Base-by-base conservation (phyloP, 2,888 invertebrate genomes). In the Eupithecia exiguata region DNA sequence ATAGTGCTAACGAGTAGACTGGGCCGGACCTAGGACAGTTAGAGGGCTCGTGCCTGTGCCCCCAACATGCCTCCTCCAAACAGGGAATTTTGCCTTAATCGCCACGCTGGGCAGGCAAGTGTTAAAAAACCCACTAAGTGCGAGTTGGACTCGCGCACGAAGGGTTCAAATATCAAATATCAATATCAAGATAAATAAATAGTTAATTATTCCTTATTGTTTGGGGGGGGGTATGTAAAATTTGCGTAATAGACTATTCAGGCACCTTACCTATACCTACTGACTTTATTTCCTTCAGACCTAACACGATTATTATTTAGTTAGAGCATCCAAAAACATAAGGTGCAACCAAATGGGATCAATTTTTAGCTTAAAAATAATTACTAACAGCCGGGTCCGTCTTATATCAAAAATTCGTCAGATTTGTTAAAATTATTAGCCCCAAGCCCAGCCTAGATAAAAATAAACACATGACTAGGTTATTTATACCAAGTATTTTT, bases 1-100 rank as follows among this genome's bases (percentile, higher is more conserved):
- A 76, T 70, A 78, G 69, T 58, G 72, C 53, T 76, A 76, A 77
- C 77, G 74, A 77, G 76, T 66, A 69, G 71, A 70, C 74, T 70
- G 70, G 69, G 65, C 0, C 40, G 69, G 69, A 71, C 12, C 35
- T 35, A 75, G 75, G 71, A 25, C 21, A 21, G 35, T 18, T 18
- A 35, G 25, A 58, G n/a, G 58, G 58, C 0, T n/a, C 18, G 49
- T 18, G 46, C 0, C n/a, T n/a, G n/a, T n/a, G n/a, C n/a, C n/a
- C n/a, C n/a, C n/a, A n/a, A n/a, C n/a, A n/a, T n/a, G n/a, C n/a
- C n/a, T n/a, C n/a, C n/a, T n/a, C n/a, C n/a, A n/a, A n/a, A n/a
- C n/a, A n/a, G n/a, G n/a, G n/a, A n/a, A n/a, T 38, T 38, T 38
- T 38, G 40, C 3, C 12, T 40, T 40, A 12, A 40, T 40, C 14